Evolutionary conservation across 2,113 vertebrate genomes (phyloP).

Genomic region (Abramis brama): DNA sequence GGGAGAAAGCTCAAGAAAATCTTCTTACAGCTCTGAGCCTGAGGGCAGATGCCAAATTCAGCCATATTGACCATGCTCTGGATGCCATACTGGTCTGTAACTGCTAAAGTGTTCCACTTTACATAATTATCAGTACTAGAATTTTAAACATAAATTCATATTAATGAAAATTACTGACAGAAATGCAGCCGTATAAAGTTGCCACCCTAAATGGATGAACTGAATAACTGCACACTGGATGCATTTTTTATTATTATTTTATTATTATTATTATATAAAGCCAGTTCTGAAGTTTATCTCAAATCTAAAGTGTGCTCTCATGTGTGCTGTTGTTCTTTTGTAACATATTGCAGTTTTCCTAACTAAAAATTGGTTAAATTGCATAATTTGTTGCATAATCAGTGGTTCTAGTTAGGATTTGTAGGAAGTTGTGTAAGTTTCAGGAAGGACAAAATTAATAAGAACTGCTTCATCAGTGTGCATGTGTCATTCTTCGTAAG

Average conservation of each 20-base stretch:
- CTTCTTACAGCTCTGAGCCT: slow-evolving; percentile 78
- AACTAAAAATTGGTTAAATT: not conserved
- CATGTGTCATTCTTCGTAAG: not conserved
- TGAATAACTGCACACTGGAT: not conserved
- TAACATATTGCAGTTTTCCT: not conserved
- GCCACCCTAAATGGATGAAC: no score
- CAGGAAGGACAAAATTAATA: not conserved
- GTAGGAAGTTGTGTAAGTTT: slow-evolving; percentile 27
- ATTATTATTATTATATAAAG: not conserved
- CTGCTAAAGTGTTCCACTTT: not conserved
- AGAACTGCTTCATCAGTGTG: not conserved
- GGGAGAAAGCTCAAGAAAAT: slow-evolving; percentile 87
- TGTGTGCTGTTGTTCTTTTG: not conserved
- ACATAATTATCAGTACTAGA: not conserved
- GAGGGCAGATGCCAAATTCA: slow-evolving; percentile 85
- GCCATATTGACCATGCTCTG: slow-evolving; percentile 85
- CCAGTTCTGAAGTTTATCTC: not conserved
- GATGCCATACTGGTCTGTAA: slow-evolving; percentile 85
- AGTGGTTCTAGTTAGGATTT: not conserved
- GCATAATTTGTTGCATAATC: not conserved
- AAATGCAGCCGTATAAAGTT: no score
- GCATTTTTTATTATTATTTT: not conserved
- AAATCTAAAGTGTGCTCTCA: not conserved
- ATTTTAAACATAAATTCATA: not conserved
- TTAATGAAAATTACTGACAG: no score